Evolutionary conservation across 2,888 invertebrate species (phyloP), one percentile per base, ranked within the genome.

Genomic region (Ferdinandea cuprea): DNA sequence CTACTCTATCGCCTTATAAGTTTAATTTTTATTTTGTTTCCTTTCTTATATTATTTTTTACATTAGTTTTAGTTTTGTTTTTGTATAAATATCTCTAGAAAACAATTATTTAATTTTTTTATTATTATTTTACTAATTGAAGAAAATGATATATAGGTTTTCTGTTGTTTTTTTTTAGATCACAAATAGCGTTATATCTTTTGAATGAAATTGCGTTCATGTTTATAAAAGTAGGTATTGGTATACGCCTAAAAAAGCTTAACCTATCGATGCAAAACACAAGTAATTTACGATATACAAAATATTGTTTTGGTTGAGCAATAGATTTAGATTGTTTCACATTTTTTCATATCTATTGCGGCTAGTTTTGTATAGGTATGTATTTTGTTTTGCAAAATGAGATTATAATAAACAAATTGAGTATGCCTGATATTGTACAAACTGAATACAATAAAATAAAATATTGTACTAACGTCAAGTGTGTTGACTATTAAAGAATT

Each of bases 381-480:
- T 17, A 25, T 42, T 37, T 30, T 74, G 13, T 40, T 63, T 80
- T 59, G 42, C 61, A 32, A 76, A 76, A 71, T 65, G 42, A 28
- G 37, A 44, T 71, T 68, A 52, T 59, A 35, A 61, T 69, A 48
- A 73, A 40, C 35, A 68, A 72, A 72, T 61, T 63, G 44, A 72
- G 35, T 79, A 74, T 69, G 56, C 44, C 48, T 68, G 74, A 52
- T 76, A 69, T 74, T 52, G 48, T 80, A 80, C 80, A 80, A 80
- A 80, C 74, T 65, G 63, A 80, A 76, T 80, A 81, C 85, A 86
- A 78, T 83, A 73, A 78, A 83, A 44, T 48, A 69, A 42, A 73
- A 78, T 81, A 87, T 89, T 89, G 88, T 89, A 89, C 89, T 89
- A 90, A 88, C 88, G 88, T 90, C 88, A 90, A 89, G 88, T 87